Percentiles rank a stretch among this genome's conserved stretches.
These are phyloP conservation scores for Falco concolor DNA, from an alignment of 2,797 vertebrate species.

Conservation along the genomic window DNA sequence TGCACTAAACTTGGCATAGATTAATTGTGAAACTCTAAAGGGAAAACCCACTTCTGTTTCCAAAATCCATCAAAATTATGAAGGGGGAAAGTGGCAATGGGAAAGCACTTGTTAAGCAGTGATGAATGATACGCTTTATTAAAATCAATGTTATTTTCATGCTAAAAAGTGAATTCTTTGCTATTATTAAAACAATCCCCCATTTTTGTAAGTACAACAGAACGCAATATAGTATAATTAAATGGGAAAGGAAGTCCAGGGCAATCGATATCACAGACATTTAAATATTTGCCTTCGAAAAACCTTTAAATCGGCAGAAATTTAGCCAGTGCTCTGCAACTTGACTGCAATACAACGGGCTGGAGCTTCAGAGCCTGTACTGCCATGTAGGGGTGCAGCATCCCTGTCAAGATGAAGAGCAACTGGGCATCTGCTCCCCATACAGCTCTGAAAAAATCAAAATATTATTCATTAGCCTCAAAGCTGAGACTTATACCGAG, in stretches of 20 bases:
- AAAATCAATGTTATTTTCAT: neutral
- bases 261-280: neutral
- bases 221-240: neutral
- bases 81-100: neutral
- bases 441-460: neutral
- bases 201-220: neutral
- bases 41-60: slow-evolving; percentile 45
- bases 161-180: neutral
- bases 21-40: slow-evolving; percentile 37
- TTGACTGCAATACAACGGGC: accelerated
- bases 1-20: slow-evolving; percentile 55
- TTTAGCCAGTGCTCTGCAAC: neutral
- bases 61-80: slow-evolving; percentile 40
- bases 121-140: neutral
- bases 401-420: neutral
- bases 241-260: neutral
- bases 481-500: neutral
- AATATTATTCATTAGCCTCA: neutral
- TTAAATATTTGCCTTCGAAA: neutral
- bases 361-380: neutral
- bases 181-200: neutral
- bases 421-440: neutral
- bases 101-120: neutral
- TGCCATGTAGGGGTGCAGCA: accelerated
- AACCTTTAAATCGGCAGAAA: neutral